Evolutionary conservation across 2,888 invertebrate species (phyloP), one percentile per base, ranked within the genome.

Genomic region (Nomada flava): DNA sequence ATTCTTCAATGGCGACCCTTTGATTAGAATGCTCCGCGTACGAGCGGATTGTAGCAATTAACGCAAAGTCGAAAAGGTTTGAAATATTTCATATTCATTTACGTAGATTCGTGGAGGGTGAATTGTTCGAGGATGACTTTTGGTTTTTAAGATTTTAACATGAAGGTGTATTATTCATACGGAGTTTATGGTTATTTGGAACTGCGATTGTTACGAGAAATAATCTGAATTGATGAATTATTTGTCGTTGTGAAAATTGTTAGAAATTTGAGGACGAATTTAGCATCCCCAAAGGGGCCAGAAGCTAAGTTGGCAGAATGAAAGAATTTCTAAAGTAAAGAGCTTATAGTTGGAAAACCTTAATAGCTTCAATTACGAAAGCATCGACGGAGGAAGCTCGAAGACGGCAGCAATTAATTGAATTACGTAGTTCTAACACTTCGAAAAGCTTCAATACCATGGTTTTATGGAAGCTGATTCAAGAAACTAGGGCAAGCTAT

Each of bases 1-100:
- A 83, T 74, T 74, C 74, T 82, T 77, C 26, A 52, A 75, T 63
- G 20, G 44, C 62, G 68, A 68, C 26, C 18, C n/a, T 9, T 9
- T 23, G 42, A 60, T 81, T 76, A 79, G 53, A 44, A 52, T 64
- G 15, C 23, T 52, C 11, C 20, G 29, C 4, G 36, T 20, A 53
- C n/a, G 18, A 36, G 13, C 18, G n/a, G 18, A 64, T 29, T 26
- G 20, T 15, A 1, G 42, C 3, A 63, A 70, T 62, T 62, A 67
- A 80, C 77, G 77, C 62, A 42, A 67, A 71, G 76, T 71, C 18
- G 20, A 13, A 36, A 9, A 59, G 15, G 20, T 29, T 76, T 65
- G 60, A 71, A 36, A 36, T 36, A 7, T 36, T 36, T 50, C 65
- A 79, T 18, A 59, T 69, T 53, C 15, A 59, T 50, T 50, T 64